Conservation (phyloP, 2,797 vertebrate genomes). For the Vultur gryphus region DNA sequence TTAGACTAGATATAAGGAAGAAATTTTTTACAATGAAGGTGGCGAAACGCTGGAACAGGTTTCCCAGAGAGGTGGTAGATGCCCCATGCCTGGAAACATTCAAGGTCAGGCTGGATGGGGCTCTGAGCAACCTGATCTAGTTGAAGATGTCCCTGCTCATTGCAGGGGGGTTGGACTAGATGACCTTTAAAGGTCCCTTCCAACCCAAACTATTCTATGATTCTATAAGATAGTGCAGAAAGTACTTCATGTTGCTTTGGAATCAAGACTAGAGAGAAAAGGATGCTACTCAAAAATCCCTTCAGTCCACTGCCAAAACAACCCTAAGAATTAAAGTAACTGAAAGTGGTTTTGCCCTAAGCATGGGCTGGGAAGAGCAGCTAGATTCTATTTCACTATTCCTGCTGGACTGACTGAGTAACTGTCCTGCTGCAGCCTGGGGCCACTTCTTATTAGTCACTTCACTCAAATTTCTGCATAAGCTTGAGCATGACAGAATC, state of each 20-base stretch:
- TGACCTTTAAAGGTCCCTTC: background rate
- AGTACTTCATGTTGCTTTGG: background rate
- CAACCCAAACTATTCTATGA: too few species aligned
- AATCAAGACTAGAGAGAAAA: background rate
- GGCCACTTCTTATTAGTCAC: background rate
- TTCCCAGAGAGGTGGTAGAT: background rate
- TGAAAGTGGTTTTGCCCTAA: background rate
- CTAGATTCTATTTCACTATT: background rate
- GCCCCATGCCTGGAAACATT: background rate
- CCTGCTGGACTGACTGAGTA: background rate
- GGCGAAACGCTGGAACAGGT: background rate
- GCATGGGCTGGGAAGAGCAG: background rate
- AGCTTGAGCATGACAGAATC: background rate
- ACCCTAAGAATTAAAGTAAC: background rate
- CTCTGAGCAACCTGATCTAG: background rate
- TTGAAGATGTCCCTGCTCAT: too few species aligned
- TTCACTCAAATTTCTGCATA: background rate
- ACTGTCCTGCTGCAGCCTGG: background rate
- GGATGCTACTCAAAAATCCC: background rate
- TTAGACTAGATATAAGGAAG: too few species aligned
- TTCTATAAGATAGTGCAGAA: background rate
- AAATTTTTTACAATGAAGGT: background rate
- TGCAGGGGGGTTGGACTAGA: background rate
- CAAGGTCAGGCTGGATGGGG: too few species aligned
- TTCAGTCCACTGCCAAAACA: background rate